These are phyloP conservation scores for Parnassius orleans DNA, from an alignment of 2,888 invertebrate species.

Conservation along the genomic window DNA sequence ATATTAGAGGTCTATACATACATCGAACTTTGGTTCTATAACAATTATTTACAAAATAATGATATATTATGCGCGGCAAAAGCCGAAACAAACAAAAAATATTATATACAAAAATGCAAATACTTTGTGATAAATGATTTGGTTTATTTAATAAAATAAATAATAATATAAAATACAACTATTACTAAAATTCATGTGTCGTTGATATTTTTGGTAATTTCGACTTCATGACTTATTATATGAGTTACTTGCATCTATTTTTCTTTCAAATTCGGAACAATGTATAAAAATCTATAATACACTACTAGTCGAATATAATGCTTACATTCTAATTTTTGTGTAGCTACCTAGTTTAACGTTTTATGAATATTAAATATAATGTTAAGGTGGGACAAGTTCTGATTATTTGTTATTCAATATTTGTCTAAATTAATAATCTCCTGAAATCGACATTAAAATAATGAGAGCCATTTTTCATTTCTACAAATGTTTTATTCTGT, in stretches of 20 bases:
- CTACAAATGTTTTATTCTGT: neutral
- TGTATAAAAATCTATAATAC: too few relatives aligned
- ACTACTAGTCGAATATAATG: too few relatives aligned
- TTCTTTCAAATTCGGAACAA: too few relatives aligned
- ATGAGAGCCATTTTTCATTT: neutral
- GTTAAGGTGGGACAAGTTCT: constrained; percentile 20
- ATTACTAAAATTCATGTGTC: constrained; percentile 3
- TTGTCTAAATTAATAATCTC: constrained; percentile 12
- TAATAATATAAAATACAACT: constrained; percentile 12
- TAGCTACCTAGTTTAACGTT: neutral
- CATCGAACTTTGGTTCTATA: constrained; percentile 26
- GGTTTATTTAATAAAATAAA: constrained; percentile 22
- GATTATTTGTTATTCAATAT: constrained; percentile 11
- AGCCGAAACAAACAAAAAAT: constrained; percentile 12
- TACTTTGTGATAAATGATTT: constrained; percentile 20
- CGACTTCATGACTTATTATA: constrained; percentile 7
- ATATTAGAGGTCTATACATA: constrained; percentile 5
- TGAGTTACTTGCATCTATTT: neutral
- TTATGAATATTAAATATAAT: constrained; percentile 5
- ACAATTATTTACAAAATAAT: constrained; percentile 25
- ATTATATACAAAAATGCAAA: constrained; percentile 23
- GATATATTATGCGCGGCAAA: constrained; percentile 16
- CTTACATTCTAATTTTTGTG: too few relatives aligned
- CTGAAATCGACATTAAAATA: neutral
- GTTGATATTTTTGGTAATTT: constrained; percentile 21